Evolutionary conservation across 2,888 invertebrate genomes (phyloP).

Genomic region (Trachelus tabidus): DNA sequence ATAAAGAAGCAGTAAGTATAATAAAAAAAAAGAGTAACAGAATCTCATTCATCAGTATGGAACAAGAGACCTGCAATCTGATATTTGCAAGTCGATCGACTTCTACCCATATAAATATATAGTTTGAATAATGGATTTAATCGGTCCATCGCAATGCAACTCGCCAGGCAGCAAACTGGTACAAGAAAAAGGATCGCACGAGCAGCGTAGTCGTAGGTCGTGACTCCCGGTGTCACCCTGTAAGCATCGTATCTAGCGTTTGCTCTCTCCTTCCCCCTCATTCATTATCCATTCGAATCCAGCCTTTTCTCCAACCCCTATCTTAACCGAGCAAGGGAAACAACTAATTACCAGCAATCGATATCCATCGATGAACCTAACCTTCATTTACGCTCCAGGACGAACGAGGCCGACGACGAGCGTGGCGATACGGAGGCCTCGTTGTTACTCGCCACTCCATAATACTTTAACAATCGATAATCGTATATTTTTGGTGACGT

Average conservation of each 20-base stretch:
- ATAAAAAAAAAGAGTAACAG: neutral
- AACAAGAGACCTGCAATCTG: neutral
- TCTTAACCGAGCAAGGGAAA: neutral
- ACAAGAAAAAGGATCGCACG: conserved; percentile 5
- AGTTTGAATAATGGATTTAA: neutral
- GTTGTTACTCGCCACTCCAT: conserved; percentile 3
- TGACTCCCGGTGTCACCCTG: conserved; percentile 16
- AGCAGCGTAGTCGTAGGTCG: conserved; percentile 20
- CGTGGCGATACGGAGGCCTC: neutral
- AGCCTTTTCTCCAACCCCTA: neutral
- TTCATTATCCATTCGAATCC: neutral
- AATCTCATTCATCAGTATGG: neutral
- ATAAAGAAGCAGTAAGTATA: neutral
- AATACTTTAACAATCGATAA: conserved; percentile 36
- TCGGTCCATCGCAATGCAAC: neutral
- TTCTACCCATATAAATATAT: neutral
- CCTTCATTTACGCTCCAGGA: neutral
- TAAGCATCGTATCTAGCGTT: conserved; percentile 8
- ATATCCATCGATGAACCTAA: conserved; percentile 55
- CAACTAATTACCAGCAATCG: conserved; percentile 39
- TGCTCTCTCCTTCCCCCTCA: conserved; percentile 8
- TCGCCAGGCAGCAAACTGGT: conserved; percentile 1
- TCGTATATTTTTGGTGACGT: conserved; percentile 35
- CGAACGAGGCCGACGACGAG: neutral
- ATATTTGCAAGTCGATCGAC: neutral